Conservation (phyloP, 1,140 invertebrate genomes). For the Meloidogyne exigua region DNA sequence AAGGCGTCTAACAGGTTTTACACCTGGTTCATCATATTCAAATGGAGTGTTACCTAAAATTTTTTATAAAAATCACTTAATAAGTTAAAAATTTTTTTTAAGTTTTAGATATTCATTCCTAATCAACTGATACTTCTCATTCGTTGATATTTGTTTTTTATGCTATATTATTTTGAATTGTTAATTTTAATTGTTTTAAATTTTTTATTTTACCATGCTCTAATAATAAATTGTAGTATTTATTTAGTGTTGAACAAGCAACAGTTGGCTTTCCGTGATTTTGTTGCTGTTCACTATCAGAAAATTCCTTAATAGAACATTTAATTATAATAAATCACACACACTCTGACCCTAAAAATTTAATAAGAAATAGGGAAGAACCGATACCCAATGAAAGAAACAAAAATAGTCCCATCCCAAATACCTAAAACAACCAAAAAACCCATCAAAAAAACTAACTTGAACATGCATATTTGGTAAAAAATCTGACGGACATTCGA, state of each 20-base stretch:
- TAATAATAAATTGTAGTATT: constrained; percentile 87
- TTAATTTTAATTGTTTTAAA: too few species aligned
- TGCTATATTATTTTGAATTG: too few species aligned
- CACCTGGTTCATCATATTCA: constrained; percentile 68
- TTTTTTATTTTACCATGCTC: too few species aligned
- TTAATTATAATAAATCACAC: neutral
- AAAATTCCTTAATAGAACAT: neutral
- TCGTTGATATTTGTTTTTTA: too few species aligned
- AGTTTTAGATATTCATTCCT: too few species aligned
- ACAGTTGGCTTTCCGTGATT: neutral
- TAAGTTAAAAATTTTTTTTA: too few species aligned
- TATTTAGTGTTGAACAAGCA: constrained; percentile 79
- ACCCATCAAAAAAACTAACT: constrained; percentile 51
- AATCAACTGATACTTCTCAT: too few species aligned
- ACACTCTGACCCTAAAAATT: neutral
- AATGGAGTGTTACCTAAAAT: constrained; percentile 98
- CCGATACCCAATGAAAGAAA: constrained; percentile 65
- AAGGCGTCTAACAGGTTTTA: constrained; percentile 71
- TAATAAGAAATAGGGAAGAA: too few species aligned
- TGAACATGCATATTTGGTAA: constrained; percentile 79
- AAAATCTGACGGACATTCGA: constrained; percentile 71
- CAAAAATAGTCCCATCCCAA: neutral
- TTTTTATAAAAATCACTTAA: too few species aligned
- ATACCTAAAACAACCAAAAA: neutral
- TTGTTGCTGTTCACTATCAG: neutral